Percentiles rank a stretch among this genome's conserved stretches.
phyloP scores from a whole-genome alignment of 1,140 invertebrate species.

The Fragariocoptes setiger region DNA sequence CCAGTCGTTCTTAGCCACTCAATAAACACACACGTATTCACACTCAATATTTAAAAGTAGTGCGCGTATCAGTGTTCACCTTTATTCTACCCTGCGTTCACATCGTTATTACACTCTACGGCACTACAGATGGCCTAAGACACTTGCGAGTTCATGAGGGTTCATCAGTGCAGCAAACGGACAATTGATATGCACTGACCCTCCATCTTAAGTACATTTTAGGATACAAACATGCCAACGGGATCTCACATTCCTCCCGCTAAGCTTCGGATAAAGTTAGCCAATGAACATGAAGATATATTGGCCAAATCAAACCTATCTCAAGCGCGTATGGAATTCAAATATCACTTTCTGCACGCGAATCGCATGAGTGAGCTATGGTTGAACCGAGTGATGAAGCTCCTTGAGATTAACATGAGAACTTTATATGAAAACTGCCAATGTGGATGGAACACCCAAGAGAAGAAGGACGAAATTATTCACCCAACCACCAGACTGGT shows the following conservation, averaged over 20 bases:
- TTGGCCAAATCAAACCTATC: conserved; percentile 1
- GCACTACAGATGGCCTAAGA: too few relatives aligned
- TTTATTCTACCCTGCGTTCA: too few relatives aligned
- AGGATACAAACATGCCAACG: too few relatives aligned
- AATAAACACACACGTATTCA: too few relatives aligned
- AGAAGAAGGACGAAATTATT: neutral
- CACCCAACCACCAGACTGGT: neutral
- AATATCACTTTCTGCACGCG: neutral
- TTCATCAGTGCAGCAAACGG: too few relatives aligned
- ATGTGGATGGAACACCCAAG: neutral
- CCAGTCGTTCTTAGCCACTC: too few relatives aligned
- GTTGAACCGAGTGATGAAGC: neutral
- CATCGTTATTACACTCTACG: too few relatives aligned
- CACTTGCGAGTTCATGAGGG: too few relatives aligned
- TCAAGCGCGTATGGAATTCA: neutral
- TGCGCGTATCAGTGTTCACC: too few relatives aligned
- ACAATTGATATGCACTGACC: too few relatives aligned
- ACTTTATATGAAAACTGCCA: neutral
- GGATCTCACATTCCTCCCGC: neutral
- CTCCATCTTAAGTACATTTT: too few relatives aligned
- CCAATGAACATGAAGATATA: conserved; percentile 3
- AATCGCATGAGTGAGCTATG: neutral
- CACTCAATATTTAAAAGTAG: too few relatives aligned
- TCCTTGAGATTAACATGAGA: neutral
- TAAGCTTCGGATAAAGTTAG: neutral